Evolutionary conservation across 2,888 invertebrate species (phyloP).

Genomic region (Nycteola revayana): DNA sequence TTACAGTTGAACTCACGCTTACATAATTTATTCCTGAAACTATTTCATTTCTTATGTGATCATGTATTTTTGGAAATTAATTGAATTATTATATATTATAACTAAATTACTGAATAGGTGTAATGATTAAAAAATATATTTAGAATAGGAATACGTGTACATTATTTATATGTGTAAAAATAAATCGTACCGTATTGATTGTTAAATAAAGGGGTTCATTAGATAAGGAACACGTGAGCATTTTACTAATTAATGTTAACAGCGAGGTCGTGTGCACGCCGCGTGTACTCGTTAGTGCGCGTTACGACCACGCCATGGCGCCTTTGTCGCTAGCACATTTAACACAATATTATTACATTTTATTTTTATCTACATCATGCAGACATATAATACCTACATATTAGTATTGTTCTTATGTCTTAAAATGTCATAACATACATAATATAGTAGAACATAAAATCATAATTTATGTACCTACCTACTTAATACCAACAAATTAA

Average conservation of each 20-base stretch:
- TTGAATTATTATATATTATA: too few species aligned
- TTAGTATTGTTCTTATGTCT: conserved; percentile 20
- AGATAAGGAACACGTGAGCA: conserved; percentile 32
- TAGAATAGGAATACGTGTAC: too few species aligned
- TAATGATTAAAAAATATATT: too few species aligned
- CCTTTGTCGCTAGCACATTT: conserved; percentile 31
- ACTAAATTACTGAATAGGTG: too few species aligned
- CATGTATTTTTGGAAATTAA: too few species aligned
- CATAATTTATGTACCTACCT: conserved; percentile 1
- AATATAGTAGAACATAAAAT: too few species aligned
- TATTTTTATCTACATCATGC: conserved; percentile 24
- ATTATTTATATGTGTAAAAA: too few species aligned
- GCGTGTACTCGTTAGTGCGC: conserved; percentile 51
- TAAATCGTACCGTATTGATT: conserved; percentile 11
- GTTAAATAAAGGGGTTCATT: conserved; percentile 33
- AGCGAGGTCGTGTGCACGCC: conserved; percentile 47
- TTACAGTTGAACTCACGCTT: conserved; percentile 84
- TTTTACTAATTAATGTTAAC: conserved; percentile 37
- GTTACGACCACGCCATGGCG: conserved; percentile 45
- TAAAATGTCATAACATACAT: conserved; percentile 2
- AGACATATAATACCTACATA: conserved; percentile 11
- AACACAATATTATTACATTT: conserved; percentile 18
- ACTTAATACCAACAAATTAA: neutral
- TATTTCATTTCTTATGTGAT: too few species aligned
- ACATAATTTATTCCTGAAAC: neutral